phyloP scores from a whole-genome alignment of 2,797 vertebrate genomes.

The Sphenopsis melanotis region DNA sequence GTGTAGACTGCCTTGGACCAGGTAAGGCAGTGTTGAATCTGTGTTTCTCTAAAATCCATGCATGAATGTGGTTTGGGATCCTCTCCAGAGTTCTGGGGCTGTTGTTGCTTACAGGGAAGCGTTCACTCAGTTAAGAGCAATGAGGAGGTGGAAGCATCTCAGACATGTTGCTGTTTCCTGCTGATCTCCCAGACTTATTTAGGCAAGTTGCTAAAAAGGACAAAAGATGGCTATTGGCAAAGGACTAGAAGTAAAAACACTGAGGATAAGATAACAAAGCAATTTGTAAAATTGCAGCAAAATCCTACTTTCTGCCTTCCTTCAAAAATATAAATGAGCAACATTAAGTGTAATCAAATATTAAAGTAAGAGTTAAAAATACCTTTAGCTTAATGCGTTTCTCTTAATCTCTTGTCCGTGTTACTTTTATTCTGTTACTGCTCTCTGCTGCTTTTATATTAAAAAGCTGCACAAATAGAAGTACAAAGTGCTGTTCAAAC shows the following conservation, averaged over 20 bases:
- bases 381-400: neutral
- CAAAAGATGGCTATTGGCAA: neutral
- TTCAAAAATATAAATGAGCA: neutral
- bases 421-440: neutral
- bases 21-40: neutral
- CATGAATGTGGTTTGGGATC: neutral
- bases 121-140: fast-evolving
- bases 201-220: neutral
- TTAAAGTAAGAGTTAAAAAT: constrained; percentile 35
- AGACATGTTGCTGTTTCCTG: neutral
- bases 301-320: neutral
- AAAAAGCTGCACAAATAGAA: neutral
- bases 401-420: neutral
- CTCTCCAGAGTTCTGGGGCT: neutral
- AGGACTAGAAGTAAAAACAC: neutral
- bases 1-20: neutral
- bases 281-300: neutral
- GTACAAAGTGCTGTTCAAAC: neutral
- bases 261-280: neutral
- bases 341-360: constrained; percentile 12
- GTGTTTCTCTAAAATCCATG: neutral
- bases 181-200: neutral
- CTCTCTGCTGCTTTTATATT: neutral
- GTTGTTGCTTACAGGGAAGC: fast-evolving
- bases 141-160: neutral